Conservation (phyloP, 2,113 vertebrate genomes). For the Eira barbara region DNA sequence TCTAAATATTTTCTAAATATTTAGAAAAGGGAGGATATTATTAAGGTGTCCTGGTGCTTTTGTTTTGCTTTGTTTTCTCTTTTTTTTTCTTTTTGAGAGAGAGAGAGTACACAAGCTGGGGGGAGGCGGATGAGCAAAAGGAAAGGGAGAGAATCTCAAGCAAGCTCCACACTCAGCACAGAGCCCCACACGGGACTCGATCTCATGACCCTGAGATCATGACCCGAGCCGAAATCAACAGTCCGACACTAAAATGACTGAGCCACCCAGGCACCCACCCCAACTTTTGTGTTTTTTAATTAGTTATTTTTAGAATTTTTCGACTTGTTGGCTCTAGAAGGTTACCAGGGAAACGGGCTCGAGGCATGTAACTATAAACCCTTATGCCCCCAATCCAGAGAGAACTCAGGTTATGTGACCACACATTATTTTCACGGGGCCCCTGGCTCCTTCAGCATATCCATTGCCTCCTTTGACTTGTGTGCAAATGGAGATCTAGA, state of each 20-base stretch:
- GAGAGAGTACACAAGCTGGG: not conserved
- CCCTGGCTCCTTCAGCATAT: not conserved
- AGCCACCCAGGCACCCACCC: not conserved
- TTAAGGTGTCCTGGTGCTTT: not conserved
- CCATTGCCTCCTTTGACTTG: not conserved
- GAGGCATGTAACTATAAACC: not conserved
- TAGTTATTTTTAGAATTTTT: not conserved
- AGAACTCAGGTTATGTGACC: not conserved
- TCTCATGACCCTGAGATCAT: not conserved
- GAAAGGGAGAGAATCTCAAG: not conserved
- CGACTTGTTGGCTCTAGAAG: not conserved
- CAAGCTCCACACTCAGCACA: not conserved
- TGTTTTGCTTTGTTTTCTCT: not conserved
- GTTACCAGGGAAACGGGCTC: not conserved
- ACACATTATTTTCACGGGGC: not conserved
- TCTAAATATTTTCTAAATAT: not conserved
- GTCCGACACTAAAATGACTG: not conserved
- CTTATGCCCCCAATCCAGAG: not conserved
- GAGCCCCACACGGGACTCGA: not conserved
- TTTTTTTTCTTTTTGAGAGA: not conserved
- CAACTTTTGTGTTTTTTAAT: not conserved
- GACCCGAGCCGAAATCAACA: not conserved
- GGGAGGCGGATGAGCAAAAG: not conserved
- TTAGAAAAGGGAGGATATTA: not conserved
- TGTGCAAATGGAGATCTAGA: not conserved